Percentiles rank a stretch among this genome's conserved stretches.
phyloP scores from a whole-genome alignment of 2,888 invertebrate species.

The Tanytarsus gracilentus region DNA sequence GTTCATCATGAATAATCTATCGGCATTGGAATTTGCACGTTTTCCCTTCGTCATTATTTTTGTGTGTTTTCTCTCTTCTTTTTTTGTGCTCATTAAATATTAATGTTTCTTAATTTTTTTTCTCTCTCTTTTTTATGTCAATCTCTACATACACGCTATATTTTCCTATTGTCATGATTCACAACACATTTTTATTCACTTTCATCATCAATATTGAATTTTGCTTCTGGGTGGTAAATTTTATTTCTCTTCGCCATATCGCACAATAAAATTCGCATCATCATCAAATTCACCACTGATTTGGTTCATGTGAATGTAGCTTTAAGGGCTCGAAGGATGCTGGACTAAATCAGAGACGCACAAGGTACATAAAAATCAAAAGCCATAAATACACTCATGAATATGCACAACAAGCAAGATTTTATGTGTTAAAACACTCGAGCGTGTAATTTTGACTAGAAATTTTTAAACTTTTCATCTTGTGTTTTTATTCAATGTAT shows the following conservation, averaged over 20 bases:
- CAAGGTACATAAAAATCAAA: conserved; percentile 37
- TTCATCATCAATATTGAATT: too few species aligned
- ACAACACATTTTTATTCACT: too few species aligned
- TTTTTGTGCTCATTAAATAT: conserved; percentile 7
- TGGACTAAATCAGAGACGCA: conserved; percentile 44
- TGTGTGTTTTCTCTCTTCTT: background rate
- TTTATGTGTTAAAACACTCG: background rate
- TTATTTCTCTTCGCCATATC: background rate
- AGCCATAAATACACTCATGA: background rate
- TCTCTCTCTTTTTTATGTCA: background rate
- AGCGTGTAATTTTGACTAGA: background rate
- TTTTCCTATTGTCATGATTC: too few species aligned
- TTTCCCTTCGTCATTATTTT: conserved; percentile 5
- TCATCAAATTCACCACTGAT: background rate
- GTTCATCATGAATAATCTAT: conserved; percentile 4
- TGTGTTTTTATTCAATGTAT: conserved; percentile 28
- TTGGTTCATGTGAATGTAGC: too few species aligned
- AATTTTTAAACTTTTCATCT: conserved; percentile 29
- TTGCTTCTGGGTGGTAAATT: too few species aligned
- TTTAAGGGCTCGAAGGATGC: conserved; percentile 55
- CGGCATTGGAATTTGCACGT: conserved; percentile 7
- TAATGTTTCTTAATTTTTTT: conserved; percentile 4
- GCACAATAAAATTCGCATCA: conserved; percentile 3
- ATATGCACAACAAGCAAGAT: too few species aligned
- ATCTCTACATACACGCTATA: too few species aligned